These are phyloP conservation scores for Lasioglossum oenotherae DNA, from an alignment of 2,888 invertebrate genomes.

Conservation along the genomic window DNA sequence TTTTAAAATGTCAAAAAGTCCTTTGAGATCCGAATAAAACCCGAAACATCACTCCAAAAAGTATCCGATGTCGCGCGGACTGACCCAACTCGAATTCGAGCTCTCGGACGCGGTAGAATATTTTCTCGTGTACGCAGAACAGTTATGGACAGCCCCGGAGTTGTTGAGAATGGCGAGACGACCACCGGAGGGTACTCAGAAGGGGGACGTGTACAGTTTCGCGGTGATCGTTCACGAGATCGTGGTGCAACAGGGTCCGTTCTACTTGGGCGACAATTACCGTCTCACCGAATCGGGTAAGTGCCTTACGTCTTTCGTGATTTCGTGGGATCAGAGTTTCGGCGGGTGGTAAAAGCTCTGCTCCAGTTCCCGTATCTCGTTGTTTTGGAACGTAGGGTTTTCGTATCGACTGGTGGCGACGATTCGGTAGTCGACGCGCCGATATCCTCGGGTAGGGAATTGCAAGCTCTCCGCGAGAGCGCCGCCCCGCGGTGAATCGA, in stretches of 20 bases:
- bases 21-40: no score
- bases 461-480: conserved; percentile 5
- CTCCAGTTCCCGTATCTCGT: neutral
- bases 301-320: neutral
- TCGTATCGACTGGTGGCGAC: conserved; percentile 30
- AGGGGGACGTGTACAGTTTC: conserved; percentile 98
- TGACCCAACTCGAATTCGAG: no score
- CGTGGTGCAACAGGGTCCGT: conserved; percentile 94
- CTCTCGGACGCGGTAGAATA: neutral
- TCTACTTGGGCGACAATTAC: conserved; percentile 90
- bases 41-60: no score
- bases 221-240: conserved; percentile 98
- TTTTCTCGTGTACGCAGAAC: conserved; percentile 86
- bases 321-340: neutral
- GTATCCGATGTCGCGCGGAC: no score
- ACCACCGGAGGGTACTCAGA: conserved; percentile 91
- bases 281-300: conserved; percentile 89
- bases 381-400: neutral
- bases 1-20: no score
- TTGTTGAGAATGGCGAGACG: conserved; percentile 89
- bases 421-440: neutral
- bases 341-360: neutral
- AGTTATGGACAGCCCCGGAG: conserved; percentile 97
- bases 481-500: conserved; percentile 18
- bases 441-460: neutral